A percentile compares a stretch with the other conserved stretches of the same genome.
Evolutionary conservation across 2,113 vertebrate species (phyloP).

Genomic region (Sterrhoptilus dennistouni): DNA sequence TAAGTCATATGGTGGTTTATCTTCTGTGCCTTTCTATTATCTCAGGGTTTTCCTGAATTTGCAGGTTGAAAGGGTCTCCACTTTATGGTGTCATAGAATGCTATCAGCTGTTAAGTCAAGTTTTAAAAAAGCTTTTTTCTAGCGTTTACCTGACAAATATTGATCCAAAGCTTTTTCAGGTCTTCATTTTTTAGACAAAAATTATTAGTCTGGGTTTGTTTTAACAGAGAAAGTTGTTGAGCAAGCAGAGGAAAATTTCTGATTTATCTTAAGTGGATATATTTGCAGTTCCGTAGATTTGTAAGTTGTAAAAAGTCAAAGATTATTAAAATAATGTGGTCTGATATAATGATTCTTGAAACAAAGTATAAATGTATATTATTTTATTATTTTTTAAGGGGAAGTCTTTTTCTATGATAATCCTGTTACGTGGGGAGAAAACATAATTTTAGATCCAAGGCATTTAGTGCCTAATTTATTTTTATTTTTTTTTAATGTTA

Average conservation of each 20-base stretch:
- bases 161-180: neutral
- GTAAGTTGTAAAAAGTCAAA: neutral
- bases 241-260: neutral
- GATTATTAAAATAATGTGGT: neutral
- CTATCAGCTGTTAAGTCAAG: rapidly evolving
- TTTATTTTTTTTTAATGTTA: neutral
- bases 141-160: neutral
- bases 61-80: neutral
- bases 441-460: neutral
- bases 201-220: neutral
- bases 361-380: neutral
- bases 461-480: neutral
- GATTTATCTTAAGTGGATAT: neutral
- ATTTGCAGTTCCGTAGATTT: neutral
- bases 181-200: neutral
- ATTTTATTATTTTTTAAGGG: neutral
- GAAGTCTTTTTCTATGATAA: neutral
- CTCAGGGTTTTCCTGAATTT: neutral
- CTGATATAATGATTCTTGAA: neutral
- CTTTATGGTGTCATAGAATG: neutral
- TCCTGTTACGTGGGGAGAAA: neutral
- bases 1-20: neutral
- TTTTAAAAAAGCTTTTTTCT: neutral
- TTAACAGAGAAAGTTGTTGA: neutral
- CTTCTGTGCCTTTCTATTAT: neutral